phyloP scores from a whole-genome alignment of 1,140 invertebrate genomes.

The Brachionus paranguensis region DNA sequence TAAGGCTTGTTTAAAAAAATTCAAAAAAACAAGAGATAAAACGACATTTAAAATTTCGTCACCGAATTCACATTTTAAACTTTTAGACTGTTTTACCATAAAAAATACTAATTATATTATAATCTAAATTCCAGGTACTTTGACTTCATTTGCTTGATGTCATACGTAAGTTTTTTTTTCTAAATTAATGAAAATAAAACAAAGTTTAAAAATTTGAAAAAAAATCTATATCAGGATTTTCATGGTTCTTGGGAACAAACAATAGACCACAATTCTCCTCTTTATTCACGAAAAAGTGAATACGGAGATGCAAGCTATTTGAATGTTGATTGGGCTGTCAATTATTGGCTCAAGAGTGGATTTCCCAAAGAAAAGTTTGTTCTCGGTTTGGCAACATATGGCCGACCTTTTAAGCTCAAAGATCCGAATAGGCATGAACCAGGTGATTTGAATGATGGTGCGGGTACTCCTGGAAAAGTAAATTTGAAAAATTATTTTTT shows the following conservation, averaged over 20 bases:
- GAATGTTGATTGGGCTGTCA: conserved; percentile 44
- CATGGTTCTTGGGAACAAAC: conserved; percentile 89
- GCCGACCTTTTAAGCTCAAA: conserved; percentile 71
- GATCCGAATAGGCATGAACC: conserved; percentile 72
- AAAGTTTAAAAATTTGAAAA: too few relatives aligned
- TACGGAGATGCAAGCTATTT: conserved; percentile 41
- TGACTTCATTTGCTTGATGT: conserved; percentile 83
- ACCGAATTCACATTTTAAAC: too few relatives aligned
- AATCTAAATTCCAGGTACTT: conserved; percentile 69
- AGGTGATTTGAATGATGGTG: conserved; percentile 68
- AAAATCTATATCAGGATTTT: conserved; percentile 60
- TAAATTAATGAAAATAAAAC: not conserved
- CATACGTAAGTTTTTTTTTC: conserved; percentile 61
- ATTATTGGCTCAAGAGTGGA: conserved; percentile 68
- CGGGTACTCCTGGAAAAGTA: conserved; percentile 57
- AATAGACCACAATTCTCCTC: conserved; percentile 60
- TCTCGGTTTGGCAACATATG: conserved; percentile 79
- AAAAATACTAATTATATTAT: too few relatives aligned
- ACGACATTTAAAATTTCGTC: too few relatives aligned
- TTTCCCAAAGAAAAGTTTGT: conserved; percentile 72
- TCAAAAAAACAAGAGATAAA: too few relatives aligned
- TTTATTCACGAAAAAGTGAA: conserved; percentile 45
- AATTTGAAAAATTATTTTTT: not conserved
- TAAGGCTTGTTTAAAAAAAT: too few relatives aligned
- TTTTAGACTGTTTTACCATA: too few relatives aligned